phyloP scores from a whole-genome alignment of 1,140 invertebrate genomes.

The Atta colombica region DNA sequence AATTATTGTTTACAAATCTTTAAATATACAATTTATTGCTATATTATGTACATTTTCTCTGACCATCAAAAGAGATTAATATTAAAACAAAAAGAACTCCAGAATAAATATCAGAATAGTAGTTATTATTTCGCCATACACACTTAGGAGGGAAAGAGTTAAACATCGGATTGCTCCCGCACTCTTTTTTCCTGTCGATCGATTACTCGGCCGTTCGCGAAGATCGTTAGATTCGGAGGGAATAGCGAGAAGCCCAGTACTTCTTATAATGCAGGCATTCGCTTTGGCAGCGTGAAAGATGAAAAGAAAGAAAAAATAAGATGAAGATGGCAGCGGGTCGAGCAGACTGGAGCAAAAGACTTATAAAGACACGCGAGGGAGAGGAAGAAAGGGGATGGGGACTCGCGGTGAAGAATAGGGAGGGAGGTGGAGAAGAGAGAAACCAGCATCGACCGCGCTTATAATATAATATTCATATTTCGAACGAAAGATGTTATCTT shows the following conservation, averaged over 20 bases:
- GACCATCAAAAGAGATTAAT: constrained; percentile 7
- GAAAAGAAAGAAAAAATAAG: constrained; percentile 61
- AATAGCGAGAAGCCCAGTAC: constrained; percentile 58
- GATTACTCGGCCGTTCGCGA: constrained; percentile 50
- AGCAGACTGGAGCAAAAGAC: constrained; percentile 61
- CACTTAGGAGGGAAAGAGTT: constrained; percentile 30
- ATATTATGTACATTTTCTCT: background rate
- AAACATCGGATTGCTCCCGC: constrained; percentile 28
- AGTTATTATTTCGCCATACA: constrained; percentile 22
- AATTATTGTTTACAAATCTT: no score
- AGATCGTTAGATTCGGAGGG: constrained; percentile 62
- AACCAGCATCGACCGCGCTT: constrained; percentile 74
- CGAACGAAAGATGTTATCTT: constrained; percentile 86
- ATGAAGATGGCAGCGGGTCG: constrained; percentile 57
- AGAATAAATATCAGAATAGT: background rate
- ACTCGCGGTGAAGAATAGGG: constrained; percentile 19
- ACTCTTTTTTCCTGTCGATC: constrained; percentile 55
- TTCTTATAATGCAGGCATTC: constrained; percentile 71
- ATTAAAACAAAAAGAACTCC: background rate
- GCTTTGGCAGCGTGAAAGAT: constrained; percentile 68
- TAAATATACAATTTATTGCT: no score
- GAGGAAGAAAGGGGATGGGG: background rate
- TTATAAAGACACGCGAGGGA: constrained; percentile 49
- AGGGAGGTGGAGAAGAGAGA: constrained; percentile 37
- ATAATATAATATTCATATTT: constrained; percentile 86